These are phyloP conservation scores for Recurvirostra avosetta DNA, from an alignment of 2,113 vertebrate genomes.

Conservation along the genomic window DNA sequence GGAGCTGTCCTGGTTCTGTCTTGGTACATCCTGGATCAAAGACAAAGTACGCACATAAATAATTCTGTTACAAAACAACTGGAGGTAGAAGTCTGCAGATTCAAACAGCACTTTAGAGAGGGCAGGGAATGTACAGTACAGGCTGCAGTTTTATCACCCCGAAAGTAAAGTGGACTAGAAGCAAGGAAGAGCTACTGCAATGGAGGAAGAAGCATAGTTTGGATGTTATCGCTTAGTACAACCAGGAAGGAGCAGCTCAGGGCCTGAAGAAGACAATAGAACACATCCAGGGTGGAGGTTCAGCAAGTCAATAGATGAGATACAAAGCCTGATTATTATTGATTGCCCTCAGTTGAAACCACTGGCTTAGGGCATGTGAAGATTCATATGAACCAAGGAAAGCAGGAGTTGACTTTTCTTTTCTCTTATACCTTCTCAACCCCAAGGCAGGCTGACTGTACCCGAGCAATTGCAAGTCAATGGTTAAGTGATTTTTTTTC, in stretches of 20 bases:
- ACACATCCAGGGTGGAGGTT: neutral
- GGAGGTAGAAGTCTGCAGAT: neutral
- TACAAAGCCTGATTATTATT: neutral
- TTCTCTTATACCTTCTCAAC: neutral
- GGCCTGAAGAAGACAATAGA: neutral
- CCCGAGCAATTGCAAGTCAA: neutral
- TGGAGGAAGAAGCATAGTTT: neutral
- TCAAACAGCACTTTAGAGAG: neutral
- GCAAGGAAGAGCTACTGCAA: neutral
- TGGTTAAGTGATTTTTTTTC: neutral
- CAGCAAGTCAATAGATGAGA: neutral
- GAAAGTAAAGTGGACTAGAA: neutral
- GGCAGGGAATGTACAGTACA: neutral
- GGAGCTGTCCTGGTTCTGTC: conserved; percentile 18
- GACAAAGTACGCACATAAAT: neutral
- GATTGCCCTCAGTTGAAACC: neutral
- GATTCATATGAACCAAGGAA: neutral
- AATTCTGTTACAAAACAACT: neutral
- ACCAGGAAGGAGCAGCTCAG: neutral
- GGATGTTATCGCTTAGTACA: neutral
- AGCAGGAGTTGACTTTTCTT: neutral
- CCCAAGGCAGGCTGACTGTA: neutral
- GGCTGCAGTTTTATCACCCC: neutral
- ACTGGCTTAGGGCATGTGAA: neutral
- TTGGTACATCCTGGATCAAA: conserved; percentile 56